Percentiles rank a stretch among this genome's conserved stretches.
phyloP scores from a whole-genome alignment of 2,113 vertebrate genomes.

The Lipophrys pholis region DNA sequence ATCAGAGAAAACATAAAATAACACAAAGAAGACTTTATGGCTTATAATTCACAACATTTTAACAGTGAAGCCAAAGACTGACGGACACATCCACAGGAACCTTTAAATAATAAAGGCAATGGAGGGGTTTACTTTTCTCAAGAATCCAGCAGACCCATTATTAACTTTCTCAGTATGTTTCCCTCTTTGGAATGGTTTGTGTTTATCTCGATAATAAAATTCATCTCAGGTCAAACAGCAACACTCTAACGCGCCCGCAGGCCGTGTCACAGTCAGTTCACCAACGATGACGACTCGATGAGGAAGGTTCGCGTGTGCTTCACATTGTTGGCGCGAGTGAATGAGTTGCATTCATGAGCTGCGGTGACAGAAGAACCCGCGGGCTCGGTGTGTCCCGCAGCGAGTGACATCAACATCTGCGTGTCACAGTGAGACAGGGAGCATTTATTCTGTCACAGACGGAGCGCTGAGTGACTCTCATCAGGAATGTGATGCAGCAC shows the following conservation, averaged over 20 bases:
- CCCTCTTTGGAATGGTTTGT: background rate
- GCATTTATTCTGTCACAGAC: conserved; percentile 14
- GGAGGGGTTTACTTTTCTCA: too few species aligned
- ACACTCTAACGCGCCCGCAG: background rate
- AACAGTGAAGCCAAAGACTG: too few species aligned
- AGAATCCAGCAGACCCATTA: too few species aligned
- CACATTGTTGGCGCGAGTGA: conserved; percentile 7
- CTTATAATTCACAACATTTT: too few species aligned
- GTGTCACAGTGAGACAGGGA: conserved; percentile 9
- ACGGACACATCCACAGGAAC: too few species aligned
- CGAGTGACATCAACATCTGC: conserved; percentile 24
- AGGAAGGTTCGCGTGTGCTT: conserved; percentile 11
- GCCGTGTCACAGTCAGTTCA: background rate
- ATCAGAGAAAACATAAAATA: too few species aligned
- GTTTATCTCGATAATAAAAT: conserved; percentile 1
- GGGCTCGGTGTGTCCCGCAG: conserved; percentile 17
- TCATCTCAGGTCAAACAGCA: background rate
- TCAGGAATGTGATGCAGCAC: too few species aligned
- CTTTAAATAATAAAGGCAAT: too few species aligned
- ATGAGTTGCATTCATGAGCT: conserved; percentile 41
- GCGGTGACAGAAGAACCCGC: conserved; percentile 3
- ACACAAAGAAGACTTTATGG: too few species aligned
- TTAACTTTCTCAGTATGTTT: too few species aligned
- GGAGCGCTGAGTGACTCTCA: background rate
- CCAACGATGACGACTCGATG: conserved; percentile 9